These are phyloP conservation scores for Stenodera caucasica DNA, from an alignment of 2,888 invertebrate genomes.

Conservation along the genomic window DNA sequence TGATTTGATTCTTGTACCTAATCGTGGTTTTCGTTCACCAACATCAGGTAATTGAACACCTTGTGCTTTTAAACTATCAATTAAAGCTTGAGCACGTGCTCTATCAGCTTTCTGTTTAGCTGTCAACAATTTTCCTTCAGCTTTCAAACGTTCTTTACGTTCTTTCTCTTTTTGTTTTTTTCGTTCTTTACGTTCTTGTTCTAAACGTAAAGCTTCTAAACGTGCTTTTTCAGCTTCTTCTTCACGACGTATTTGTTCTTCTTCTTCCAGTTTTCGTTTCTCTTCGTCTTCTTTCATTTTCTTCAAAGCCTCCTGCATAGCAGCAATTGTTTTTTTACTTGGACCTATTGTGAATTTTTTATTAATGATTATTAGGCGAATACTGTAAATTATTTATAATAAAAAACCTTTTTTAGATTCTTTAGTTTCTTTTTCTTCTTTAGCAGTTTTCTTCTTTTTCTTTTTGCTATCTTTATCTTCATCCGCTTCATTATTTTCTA, in stretches of 20 bases:
- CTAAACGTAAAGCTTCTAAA: conserved; percentile 74
- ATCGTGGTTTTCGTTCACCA: conserved; percentile 63
- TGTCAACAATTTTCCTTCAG: conserved; percentile 93
- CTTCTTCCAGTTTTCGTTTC: conserved; percentile 70
- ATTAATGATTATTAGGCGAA: conserved; percentile 4
- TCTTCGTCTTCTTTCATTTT: conserved; percentile 91
- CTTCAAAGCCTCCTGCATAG: conserved; percentile 90
- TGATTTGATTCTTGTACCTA: conserved; percentile 75
- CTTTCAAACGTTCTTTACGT: conserved; percentile 87
- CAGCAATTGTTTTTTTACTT: conserved; percentile 82
- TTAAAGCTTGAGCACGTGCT: conserved; percentile 83
- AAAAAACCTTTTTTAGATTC: conserved; percentile 57
- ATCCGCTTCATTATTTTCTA: conserved; percentile 49
- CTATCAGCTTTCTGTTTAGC: conserved; percentile 92
- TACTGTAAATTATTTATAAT: conserved; percentile 13
- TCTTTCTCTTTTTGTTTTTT: conserved; percentile 92
- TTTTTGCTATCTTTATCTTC: conserved; percentile 44
- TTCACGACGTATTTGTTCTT: conserved; percentile 80
- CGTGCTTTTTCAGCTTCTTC: conserved; percentile 78
- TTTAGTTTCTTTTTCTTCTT: conserved; percentile 51
- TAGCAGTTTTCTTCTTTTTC: conserved; percentile 44
- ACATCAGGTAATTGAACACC: conserved; percentile 80
- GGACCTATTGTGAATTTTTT: conserved; percentile 60
- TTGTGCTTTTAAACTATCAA: conserved; percentile 87
- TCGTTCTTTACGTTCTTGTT: conserved; percentile 86